Base-by-base conservation (phyloP, 2,888 invertebrate genomes). In the Cinara cedri region DNA sequence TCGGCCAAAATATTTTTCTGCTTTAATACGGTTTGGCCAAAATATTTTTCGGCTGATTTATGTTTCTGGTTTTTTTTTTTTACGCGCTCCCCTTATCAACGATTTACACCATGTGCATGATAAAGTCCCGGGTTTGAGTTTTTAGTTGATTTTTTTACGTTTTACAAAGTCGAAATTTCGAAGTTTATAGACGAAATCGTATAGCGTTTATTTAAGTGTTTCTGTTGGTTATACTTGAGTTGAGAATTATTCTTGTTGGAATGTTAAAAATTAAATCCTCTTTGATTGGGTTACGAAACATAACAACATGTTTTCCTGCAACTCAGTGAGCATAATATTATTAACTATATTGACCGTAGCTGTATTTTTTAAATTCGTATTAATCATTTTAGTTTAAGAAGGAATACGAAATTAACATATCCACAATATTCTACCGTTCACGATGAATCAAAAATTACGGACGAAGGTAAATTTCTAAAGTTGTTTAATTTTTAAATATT, bases 401-500 rank as follows among this genome's bases (percentile, higher is more conserved):
- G 24, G 0, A 21, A 65, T 54, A 13, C 54, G 19, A 51, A 44
- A 75, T 65, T 75, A n/a, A 44, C 13, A 54, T 44, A 21, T 21
- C 63, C 46, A 34, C 76, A 57, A 49, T 76, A 57, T 6, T 76
- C 66, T n/a, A 57, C 66, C 26, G 14, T 51, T n/a, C 19, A 49
- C n/a, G 16, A 44, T 55, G 4, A 24, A 44, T 21, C 70, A 19
- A 54, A 63, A n/a, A 62, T 78, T 51, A 60, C 78, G 0, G 60
- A 78, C 3, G 78, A 70, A 62, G 78, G 78, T 78, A 70, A 68
- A n/a, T 34, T 49, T 55, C 3, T n/a, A 13, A 60, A 46, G n/a
- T 9, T 42, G 14, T 34, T 21, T 1, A 46, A 57, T 26, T 49
- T 57, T 21, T 34, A 34, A 13, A 51, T 4, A 10, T 51, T 51